These are phyloP conservation scores for Riparia riparia DNA, from an alignment of 2,113 vertebrate species.

Conservation along the genomic window DNA sequence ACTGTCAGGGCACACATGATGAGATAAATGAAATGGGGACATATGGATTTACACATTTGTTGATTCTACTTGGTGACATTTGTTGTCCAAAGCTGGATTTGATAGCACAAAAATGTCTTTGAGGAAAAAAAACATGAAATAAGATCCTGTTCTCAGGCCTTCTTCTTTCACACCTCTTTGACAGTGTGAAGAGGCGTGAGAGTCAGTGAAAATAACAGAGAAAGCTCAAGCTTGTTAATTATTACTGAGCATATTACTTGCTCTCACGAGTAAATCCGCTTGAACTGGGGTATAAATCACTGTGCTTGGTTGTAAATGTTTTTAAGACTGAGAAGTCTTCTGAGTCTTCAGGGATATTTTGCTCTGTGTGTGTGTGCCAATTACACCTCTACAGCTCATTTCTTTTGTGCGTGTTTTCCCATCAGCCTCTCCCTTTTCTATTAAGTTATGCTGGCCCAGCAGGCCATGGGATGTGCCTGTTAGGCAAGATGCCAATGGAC, in stretches of 20 bases:
- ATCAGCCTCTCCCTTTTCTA: conserved; percentile 5
- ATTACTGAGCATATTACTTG: conserved; percentile 36
- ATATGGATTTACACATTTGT: background rate
- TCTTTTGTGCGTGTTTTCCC: background rate
- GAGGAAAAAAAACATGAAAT: background rate
- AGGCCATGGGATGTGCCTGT: background rate
- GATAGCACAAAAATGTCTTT: background rate
- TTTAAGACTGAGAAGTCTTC: conserved; percentile 33
- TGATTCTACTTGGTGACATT: background rate
- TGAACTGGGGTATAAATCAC: conserved; percentile 17
- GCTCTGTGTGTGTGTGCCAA: background rate
- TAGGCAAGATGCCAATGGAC: background rate
- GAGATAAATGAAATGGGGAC: background rate
- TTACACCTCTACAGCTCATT: conserved; percentile 36
- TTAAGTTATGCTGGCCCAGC: conserved; percentile 7
- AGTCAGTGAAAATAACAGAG: conserved; percentile 32
- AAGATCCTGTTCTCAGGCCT: background rate
- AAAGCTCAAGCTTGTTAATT: conserved; percentile 1
- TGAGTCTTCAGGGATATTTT: conserved; percentile 19
- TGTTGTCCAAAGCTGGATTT: background rate
- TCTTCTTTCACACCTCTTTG: conserved; percentile 24
- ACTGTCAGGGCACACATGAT: background rate
- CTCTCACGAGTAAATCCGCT: conserved; percentile 43
- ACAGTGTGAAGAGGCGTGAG: background rate
- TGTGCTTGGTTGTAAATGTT: background rate